Evolutionary conservation across 64 coral and sea anemone genomes (phyloP).

Genomic region (Porites lutea): DNA sequence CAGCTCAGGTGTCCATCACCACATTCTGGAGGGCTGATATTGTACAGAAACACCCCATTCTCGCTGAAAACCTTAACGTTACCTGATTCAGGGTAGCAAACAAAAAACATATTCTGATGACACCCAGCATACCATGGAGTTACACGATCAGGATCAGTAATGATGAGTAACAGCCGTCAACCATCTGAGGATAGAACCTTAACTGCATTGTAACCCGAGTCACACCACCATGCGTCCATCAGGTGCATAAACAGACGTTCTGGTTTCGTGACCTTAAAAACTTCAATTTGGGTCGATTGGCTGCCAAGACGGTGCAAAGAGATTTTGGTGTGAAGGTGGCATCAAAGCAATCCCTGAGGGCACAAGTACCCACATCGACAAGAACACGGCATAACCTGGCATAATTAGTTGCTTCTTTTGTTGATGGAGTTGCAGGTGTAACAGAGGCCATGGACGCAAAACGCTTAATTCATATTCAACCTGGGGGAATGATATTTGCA

Average conservation of each 20-base stretch:
- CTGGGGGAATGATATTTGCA: too few species aligned
- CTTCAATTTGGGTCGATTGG: too few species aligned
- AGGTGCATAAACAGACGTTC: background rate
- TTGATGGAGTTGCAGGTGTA: too few species aligned
- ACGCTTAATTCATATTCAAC: too few species aligned
- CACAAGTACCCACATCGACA: too few species aligned
- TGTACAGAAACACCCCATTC: background rate
- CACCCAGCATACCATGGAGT: background rate
- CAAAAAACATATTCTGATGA: background rate
- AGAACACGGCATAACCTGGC: too few species aligned
- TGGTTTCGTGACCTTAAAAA: background rate
- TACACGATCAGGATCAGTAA: background rate
- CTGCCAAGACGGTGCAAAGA: background rate
- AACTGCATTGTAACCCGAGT: background rate
- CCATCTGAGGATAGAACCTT: background rate
- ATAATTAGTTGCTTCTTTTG: too few species aligned
- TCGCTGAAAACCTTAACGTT: background rate
- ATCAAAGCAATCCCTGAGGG: too few species aligned
- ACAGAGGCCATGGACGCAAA: too few species aligned
- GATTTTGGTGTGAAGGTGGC: too few species aligned
- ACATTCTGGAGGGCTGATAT: background rate
- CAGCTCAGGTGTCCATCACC: conserved; percentile 29
- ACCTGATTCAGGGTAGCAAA: background rate
- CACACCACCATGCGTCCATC: conserved; percentile 21
- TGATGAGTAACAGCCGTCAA: background rate